Conservation (phyloP, 2,113 vertebrate genomes). For the Protobothrops mucrosquamatus region DNA sequence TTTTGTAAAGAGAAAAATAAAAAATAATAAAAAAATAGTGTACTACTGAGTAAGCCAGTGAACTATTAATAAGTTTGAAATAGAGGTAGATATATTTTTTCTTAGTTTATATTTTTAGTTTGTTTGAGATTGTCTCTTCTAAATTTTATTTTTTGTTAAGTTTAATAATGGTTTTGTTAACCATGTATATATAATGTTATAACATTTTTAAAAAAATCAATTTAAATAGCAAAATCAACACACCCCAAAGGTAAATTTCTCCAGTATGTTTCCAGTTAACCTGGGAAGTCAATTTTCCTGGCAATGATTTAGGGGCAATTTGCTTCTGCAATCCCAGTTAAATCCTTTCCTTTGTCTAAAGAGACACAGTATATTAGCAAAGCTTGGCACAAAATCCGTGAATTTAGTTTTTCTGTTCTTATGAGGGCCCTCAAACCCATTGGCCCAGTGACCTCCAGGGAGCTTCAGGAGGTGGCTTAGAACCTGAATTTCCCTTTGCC, state of each 20-base stretch:
- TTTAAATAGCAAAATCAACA: not conserved
- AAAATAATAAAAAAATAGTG: not conserved
- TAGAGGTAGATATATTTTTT: not conserved
- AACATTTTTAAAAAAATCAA: not conserved
- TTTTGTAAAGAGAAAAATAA: no score
- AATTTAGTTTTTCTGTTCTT: no score
- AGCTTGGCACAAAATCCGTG: no score
- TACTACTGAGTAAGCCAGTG: not conserved
- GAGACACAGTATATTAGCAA: no score
- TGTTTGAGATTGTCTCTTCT: not conserved
- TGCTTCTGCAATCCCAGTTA: no score
- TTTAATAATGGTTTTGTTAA: not conserved
- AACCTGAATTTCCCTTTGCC: no score
- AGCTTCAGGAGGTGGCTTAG: no score
- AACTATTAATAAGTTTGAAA: not conserved
- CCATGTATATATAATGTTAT: not conserved
- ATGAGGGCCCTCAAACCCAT: no score
- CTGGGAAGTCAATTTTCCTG: no score
- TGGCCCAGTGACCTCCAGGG: no score
- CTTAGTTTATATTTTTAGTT: not conserved
- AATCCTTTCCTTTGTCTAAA: no score
- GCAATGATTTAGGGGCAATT: no score
- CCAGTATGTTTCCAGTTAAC: not conserved
- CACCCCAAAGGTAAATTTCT: not conserved
- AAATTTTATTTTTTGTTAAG: not conserved